Base-by-base conservation (phyloP, 2,797 vertebrate species). In the Geotrypetes seraphini region DNA sequence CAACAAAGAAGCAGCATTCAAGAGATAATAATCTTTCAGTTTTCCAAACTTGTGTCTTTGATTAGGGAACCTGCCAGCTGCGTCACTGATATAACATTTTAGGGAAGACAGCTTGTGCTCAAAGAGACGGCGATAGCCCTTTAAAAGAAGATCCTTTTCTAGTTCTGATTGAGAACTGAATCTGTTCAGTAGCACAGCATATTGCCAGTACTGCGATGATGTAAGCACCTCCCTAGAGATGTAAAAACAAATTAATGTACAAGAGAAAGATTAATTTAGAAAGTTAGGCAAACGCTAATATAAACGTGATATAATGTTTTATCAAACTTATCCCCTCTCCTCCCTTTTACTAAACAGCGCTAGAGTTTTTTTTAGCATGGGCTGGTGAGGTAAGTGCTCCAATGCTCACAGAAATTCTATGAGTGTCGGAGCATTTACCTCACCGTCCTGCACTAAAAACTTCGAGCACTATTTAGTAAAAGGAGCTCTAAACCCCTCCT, bases 1-100 rank as follows among this genome's bases (percentile, higher is more conserved):
- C 15, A 99, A 79, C 49, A 99, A 45, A 0, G 95, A 99, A 8
- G 93, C 88, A 8, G 91, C 92, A 6, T 97, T 97, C 31, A 99
- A 75, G 25, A 97, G 81, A 33, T 87, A 99, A 65, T 90, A 96
- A 6, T 79, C 80, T 52, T 99, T 99, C 26, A 97, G 69, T 33
- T 60, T 82, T 12, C 89, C 91, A 9, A 60, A 25, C 33, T 65
- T 78, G 63, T 99, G 89, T 26, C 69, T 71, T 60, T 89, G 89
- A 2, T 83, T 75, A 35, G 90, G 87, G 43, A 92, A 80, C 25
- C 70, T 72, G 17, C 69, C 25, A 2, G 81, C 67, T 43, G 47
- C 37, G 25, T 50, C 57, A 47, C 78, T 85, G 57, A 85, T 51
- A 28, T 85, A 91, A 53, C 95, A 97, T 42, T 78, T 85, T 14